Evolutionary conservation across 1,140 invertebrate genomes (phyloP).

Genomic region (Papilio machaon): DNA sequence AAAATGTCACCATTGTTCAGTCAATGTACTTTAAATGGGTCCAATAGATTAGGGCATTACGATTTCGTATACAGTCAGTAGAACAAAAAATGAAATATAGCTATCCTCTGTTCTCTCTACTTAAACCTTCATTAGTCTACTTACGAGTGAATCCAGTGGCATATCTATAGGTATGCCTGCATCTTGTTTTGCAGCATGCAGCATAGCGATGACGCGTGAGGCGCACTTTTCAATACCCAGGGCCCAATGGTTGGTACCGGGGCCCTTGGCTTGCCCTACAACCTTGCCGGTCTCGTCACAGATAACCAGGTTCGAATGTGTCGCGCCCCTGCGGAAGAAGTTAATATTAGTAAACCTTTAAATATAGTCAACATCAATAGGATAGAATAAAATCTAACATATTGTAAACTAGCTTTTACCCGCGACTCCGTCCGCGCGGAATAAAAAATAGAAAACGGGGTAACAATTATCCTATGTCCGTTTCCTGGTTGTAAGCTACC

Average conservation of each 20-base stretch:
- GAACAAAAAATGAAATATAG: neutral
- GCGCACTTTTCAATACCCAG: constrained; percentile 91
- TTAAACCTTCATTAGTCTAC: constrained; percentile 47
- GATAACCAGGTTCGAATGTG: constrained; percentile 90
- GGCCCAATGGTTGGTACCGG: constrained; percentile 93
- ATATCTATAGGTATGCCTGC: constrained; percentile 84
- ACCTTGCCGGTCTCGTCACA: constrained; percentile 87
- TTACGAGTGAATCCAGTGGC: constrained; percentile 88
- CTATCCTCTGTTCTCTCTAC: neutral
- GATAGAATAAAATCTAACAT: too few species aligned
- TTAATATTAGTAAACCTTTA: neutral
- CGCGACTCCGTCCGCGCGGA: too few species aligned
- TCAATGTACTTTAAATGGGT: neutral
- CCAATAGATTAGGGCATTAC: neutral
- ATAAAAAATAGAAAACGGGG: too few species aligned
- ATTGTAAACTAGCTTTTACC: too few species aligned
- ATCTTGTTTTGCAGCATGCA: constrained; percentile 86
- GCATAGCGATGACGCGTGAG: constrained; percentile 88
- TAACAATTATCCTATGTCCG: too few species aligned
- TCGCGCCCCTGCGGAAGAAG: constrained; percentile 86
- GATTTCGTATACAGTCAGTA: neutral
- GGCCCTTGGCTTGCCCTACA: constrained; percentile 85
- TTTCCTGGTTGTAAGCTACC: too few species aligned
- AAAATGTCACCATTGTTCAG: neutral
- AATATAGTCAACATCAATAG: too few species aligned